phyloP scores from a whole-genome alignment of 2,113 vertebrate genomes.

The Opisthocomus hoazin region DNA sequence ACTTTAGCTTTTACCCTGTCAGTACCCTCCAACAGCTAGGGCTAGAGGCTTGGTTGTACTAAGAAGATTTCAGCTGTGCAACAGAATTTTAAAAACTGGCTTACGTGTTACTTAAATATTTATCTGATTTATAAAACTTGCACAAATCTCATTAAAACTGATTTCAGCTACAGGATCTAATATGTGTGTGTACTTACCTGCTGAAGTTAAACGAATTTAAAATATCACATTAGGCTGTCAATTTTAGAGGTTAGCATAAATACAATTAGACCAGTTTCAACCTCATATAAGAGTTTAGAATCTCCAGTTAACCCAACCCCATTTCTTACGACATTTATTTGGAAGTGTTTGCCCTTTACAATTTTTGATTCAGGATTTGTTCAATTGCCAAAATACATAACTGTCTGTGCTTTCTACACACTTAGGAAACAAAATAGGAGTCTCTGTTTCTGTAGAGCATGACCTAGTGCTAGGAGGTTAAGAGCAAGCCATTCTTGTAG shows the following conservation, averaged over 20 bases:
- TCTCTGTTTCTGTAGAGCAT: background rate
- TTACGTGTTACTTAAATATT: background rate
- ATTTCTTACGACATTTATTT: background rate
- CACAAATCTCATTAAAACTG: background rate
- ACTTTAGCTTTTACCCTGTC: background rate
- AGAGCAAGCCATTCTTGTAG: background rate
- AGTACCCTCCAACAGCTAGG: background rate
- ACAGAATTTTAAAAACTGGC: background rate
- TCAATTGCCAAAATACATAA: background rate
- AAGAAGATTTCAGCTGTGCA: background rate
- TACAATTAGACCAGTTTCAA: background rate
- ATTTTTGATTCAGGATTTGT: background rate
- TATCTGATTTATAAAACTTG: background rate
- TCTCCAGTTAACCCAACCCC: background rate
- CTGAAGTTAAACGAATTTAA: background rate
- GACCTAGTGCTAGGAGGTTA: background rate
- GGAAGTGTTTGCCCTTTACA: background rate
- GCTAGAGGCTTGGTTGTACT: background rate
- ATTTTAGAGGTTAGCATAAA: background rate
- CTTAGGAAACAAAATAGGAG: background rate
- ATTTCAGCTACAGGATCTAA: background rate
- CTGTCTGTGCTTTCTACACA: background rate
- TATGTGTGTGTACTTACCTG: background rate
- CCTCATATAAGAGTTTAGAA: rapidly evolving
- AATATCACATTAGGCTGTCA: background rate